Conservation (phyloP, 2,113 vertebrate species). For the Prietella phreatophila region DNA sequence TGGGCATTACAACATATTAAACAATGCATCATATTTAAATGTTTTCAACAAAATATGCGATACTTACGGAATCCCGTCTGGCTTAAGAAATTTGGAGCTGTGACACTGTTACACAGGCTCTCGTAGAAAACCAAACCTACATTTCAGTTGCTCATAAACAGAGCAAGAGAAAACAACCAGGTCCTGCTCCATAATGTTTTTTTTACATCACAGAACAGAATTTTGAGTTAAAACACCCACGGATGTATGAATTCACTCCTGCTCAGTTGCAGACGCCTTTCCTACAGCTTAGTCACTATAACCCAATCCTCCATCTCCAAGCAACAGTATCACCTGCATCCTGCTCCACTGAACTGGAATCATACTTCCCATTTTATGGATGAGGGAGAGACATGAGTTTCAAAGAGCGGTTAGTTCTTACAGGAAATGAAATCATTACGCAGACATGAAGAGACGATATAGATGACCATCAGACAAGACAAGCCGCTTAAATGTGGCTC, state of each 20-base stretch:
- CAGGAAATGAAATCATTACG: constrained; percentile 5
- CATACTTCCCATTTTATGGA: constrained; percentile 17
- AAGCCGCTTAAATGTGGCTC: not conserved
- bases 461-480: not conserved
- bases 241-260: not conserved
- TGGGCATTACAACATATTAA: not conserved
- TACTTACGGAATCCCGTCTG: too few relatives aligned
- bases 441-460: not conserved
- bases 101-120: not conserved
- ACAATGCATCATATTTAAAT: not conserved
- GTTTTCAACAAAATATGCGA: not conserved
- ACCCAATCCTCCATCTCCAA: constrained; percentile 23
- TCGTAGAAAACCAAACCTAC: not conserved
- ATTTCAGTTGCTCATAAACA: not conserved
- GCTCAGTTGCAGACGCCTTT: not conserved
- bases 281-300: not conserved
- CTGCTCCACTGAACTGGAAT: constrained; percentile 36
- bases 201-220: not conserved
- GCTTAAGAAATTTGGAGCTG: not conserved
- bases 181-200: not conserved
- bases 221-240: not conserved
- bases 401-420: constrained; percentile 9
- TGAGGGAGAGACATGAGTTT: not conserved
- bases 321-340: constrained; percentile 29
- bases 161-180: not conserved